Evolutionary conservation across 2,888 invertebrate species (phyloP).

Genomic region (Timema podura): DNA sequence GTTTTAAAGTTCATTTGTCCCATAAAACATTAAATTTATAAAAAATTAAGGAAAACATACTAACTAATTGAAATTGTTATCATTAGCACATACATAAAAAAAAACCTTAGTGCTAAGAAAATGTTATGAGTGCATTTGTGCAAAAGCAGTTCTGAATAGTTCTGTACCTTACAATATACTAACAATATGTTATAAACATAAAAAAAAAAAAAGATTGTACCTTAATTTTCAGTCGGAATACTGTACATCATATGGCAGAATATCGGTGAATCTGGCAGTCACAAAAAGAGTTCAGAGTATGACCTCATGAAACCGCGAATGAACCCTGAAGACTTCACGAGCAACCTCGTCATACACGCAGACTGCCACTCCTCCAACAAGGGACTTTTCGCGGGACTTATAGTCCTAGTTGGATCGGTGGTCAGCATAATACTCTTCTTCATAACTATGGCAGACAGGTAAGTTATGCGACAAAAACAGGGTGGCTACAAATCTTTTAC

Average conservation of each 20-base stretch:
- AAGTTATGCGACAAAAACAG: slow-evolving; percentile 31
- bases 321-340: slow-evolving; percentile 34
- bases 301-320: background rate
- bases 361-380: slow-evolving; percentile 75
- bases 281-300: slow-evolving; percentile 35
- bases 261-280: slow-evolving; percentile 56
- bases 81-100: too few relatives aligned
- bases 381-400: slow-evolving; percentile 67
- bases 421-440: slow-evolving; percentile 60
- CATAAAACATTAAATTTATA: too few relatives aligned
- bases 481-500: background rate
- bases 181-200: too few relatives aligned
- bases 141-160: too few relatives aligned
- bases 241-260: slow-evolving; percentile 72
- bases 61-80: too few relatives aligned
- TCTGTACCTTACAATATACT: too few relatives aligned
- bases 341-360: slow-evolving; percentile 59
- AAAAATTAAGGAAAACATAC: too few relatives aligned
- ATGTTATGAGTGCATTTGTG: too few relatives aligned
- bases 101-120: too few relatives aligned
- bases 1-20: too few relatives aligned
- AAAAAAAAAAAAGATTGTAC: too few relatives aligned
- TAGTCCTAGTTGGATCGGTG: slow-evolving; percentile 54
- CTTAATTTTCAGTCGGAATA: slow-evolving; percentile 55
- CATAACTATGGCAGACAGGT: slow-evolving; percentile 53